Evolutionary conservation across 2,113 vertebrate genomes (phyloP), one percentile per base, ranked within the genome.

Genomic region (Leucoraja erinaceus): DNA sequence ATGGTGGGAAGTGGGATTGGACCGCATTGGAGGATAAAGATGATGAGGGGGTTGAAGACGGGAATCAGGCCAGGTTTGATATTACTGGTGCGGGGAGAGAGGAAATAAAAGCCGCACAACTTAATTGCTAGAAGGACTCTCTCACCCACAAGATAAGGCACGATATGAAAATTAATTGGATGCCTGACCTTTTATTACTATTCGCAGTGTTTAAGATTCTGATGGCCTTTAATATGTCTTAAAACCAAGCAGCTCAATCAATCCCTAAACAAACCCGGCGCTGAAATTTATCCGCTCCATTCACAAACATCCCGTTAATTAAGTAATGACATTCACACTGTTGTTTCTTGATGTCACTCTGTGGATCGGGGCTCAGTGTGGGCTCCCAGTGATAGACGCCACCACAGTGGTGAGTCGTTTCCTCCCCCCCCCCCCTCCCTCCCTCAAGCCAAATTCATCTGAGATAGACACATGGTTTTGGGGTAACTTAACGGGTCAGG

Each of bases 171-270:
- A 88, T 88, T 88, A 88, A 66, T 88, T 66, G 59, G 59, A 63
- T 63, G 59, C 31, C 56, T 88, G 83, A 63, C 83, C 83, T 88
- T 88, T 86, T 56, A 11, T 83, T 63, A 56, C 47, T 83, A 9
- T 83, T 84, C 81, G 56, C 54, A 84, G 10, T 84, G 63, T 63
- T 88, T 88, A 8, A 88, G 83, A 88, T 66, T 88, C 28, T 66
- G 59, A 63, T 88, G 83, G 83, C n/a, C 6, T 83, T 88, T 63
- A 61, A 86, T 86, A 10, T 2, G 31, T 88, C 28, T 31, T 88
- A 31, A n/a, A 63, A 66, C 12, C n/a, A 5, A 8, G 63, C 59
- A 66, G 59, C 83, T 31, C 28, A 88, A 63, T 88, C 83, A 66
- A n/a, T 63, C 4, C 59, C 31, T 88, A 88, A 88, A 63, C 59